Percentiles rank a stretch among this genome's conserved stretches.
Evolutionary conservation across 2,888 invertebrate species (phyloP).

Genomic region (Dioctria rufipes): DNA sequence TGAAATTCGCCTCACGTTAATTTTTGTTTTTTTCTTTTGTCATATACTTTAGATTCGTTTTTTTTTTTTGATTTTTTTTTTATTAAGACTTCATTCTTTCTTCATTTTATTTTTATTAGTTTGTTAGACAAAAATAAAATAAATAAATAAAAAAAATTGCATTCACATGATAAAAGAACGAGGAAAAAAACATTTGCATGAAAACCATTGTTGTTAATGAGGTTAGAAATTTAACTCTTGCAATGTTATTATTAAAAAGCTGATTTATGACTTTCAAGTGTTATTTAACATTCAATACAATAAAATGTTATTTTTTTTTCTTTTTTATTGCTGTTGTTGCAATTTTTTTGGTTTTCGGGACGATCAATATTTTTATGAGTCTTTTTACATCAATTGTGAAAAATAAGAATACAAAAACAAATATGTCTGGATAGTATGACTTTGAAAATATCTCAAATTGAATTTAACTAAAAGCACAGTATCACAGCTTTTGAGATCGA

Average conservation of each 20-base stretch:
- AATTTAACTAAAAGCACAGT: not conserved
- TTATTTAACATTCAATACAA: conserved; percentile 25
- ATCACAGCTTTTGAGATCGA: conserved; percentile 9
- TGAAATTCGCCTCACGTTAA: conserved; percentile 62
- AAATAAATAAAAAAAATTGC: conserved; percentile 45
- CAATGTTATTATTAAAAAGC: conserved; percentile 38
- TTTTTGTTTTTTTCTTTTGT: conserved; percentile 12
- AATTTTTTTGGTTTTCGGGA: conserved; percentile 43
- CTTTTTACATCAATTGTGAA: not conserved
- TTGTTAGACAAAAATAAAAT: conserved; percentile 46
- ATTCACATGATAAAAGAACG: conserved; percentile 42
- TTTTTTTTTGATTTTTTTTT: conserved; percentile 53
- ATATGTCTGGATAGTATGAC: conserved; percentile 24
- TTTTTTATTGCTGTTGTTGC: not conserved
- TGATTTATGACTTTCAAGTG: conserved; percentile 27
- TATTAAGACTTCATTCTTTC: conserved; percentile 56
- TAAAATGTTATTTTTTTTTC: not conserved
- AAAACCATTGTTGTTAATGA: conserved; percentile 34
- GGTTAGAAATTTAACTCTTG: conserved; percentile 40
- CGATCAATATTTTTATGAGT: not conserved
- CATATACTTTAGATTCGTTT: conserved; percentile 14
- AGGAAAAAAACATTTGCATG: conserved; percentile 46
- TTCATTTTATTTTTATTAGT: conserved; percentile 19
- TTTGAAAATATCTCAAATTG: not conserved
- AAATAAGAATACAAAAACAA: conserved; percentile 4